phyloP scores from a whole-genome alignment of 2,113 vertebrate genomes.

The Anhinga anhinga region DNA sequence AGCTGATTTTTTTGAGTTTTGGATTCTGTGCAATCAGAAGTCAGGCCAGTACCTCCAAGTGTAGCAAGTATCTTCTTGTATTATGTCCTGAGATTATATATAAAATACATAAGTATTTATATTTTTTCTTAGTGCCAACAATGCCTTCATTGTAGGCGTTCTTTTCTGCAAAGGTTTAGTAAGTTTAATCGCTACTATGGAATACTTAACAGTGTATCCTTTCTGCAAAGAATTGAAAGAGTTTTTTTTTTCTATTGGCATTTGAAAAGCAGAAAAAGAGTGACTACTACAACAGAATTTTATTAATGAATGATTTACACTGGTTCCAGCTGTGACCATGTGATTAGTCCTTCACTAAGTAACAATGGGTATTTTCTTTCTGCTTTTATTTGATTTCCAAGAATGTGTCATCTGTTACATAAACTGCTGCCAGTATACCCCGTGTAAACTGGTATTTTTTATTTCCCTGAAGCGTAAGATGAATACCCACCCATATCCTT shows the following conservation, averaged over 20 bases:
- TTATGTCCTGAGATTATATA: neutral
- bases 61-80: neutral
- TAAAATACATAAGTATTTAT: neutral
- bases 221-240: slow-evolving; percentile 30
- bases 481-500: slow-evolving; percentile 71
- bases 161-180: neutral
- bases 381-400: slow-evolving; percentile 82
- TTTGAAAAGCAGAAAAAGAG: slow-evolving; percentile 66
- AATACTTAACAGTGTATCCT: slow-evolving; percentile 15
- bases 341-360: slow-evolving; percentile 75
- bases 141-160: neutral
- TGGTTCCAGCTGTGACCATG: slow-evolving; percentile 80
- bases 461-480: slow-evolving; percentile 73
- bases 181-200: slow-evolving; percentile 9
- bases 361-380: slow-evolving; percentile 77
- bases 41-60: neutral
- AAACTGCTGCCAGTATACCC: slow-evolving; percentile 72
- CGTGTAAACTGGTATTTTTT: slow-evolving; percentile 67
- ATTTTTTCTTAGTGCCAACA: neutral
- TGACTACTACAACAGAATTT: slow-evolving; percentile 68
- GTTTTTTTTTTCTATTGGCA: neutral
- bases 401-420: slow-evolving; percentile 79
- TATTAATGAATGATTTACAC: slow-evolving; percentile 80
- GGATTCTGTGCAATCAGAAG: slow-evolving; percentile 26
- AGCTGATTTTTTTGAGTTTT: slow-evolving; percentile 30